These are phyloP conservation scores for Scotopteryx bipunctaria DNA, from an alignment of 2,888 invertebrate genomes.

Conservation along the genomic window DNA sequence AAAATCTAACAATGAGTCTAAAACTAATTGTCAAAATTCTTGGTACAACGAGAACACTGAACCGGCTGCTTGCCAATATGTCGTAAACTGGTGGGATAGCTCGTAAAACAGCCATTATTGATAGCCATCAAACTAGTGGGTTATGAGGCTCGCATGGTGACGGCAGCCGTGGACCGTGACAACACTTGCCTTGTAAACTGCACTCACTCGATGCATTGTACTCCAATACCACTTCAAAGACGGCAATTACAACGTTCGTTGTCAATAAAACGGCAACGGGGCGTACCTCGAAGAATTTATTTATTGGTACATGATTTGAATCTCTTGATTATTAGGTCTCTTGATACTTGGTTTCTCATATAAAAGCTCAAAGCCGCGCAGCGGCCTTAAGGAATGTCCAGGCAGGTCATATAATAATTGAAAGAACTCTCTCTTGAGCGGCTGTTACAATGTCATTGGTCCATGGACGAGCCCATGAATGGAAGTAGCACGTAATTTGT, in stretches of 20 bases:
- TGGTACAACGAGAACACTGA: slow-evolving; percentile 52
- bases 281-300: too few relatives aligned
- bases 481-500: too few relatives aligned
- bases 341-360: too few relatives aligned
- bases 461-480: too few relatives aligned
- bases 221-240: neutral
- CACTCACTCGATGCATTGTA: slow-evolving; percentile 13
- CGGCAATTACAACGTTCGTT: neutral
- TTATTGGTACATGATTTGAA: too few relatives aligned
- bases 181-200: slow-evolving; percentile 14
- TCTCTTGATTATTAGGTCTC: too few relatives aligned
- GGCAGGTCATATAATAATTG: too few relatives aligned
- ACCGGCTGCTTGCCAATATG: slow-evolving; percentile 72
- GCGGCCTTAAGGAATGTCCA: too few relatives aligned
- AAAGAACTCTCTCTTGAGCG: too few relatives aligned
- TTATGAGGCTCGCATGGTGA: slow-evolving; percentile 59
- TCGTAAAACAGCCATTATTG: slow-evolving; percentile 77
- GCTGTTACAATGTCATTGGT: too few relatives aligned
- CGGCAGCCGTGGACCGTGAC: slow-evolving; percentile 28
- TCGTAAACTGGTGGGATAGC: slow-evolving; percentile 75
- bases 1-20: slow-evolving; percentile 8
- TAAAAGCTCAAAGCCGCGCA: too few relatives aligned
- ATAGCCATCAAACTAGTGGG: slow-evolving; percentile 71
- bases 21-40: slow-evolving; percentile 31
- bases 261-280: neutral